Percentiles rank a stretch among this genome's conserved stretches.
These are phyloP conservation scores for Acrocephalus kingi DNA, from an alignment of 2,113 vertebrate genomes.

Conservation along the genomic window DNA sequence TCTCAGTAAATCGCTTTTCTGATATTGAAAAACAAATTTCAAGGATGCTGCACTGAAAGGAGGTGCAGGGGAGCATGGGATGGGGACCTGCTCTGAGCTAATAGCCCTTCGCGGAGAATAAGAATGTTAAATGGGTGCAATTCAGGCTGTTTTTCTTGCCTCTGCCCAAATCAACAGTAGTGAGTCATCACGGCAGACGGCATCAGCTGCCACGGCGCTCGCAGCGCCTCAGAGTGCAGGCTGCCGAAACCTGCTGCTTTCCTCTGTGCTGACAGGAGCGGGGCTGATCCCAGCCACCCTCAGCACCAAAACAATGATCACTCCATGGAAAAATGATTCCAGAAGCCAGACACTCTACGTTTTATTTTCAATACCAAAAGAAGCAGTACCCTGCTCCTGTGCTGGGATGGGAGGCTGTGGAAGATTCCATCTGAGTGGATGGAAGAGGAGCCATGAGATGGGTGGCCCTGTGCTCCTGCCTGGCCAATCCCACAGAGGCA, in stretches of 20 bases:
- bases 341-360: fast-evolving
- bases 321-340: neutral
- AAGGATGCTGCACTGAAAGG: neutral
- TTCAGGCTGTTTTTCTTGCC: conserved; percentile 35
- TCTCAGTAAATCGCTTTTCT: neutral
- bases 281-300: neutral
- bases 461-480: neutral
- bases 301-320: fast-evolving
- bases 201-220: neutral
- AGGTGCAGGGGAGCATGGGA: neutral
- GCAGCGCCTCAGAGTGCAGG: fast-evolving
- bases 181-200: conserved; percentile 30
- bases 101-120: neutral
- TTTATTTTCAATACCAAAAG: neutral
- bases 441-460: fast-evolving
- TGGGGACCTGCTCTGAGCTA: neutral
- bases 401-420: neutral
- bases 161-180: neutral
- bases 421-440: fast-evolving
- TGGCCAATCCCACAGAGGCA: neutral
- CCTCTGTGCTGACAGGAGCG: neutral
- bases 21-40: neutral
- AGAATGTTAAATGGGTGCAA: neutral
- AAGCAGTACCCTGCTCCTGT: fast-evolving
- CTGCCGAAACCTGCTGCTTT: neutral